Evolutionary conservation across 1,140 invertebrate species (phyloP).

Genomic region (Aphelinus certus): DNA sequence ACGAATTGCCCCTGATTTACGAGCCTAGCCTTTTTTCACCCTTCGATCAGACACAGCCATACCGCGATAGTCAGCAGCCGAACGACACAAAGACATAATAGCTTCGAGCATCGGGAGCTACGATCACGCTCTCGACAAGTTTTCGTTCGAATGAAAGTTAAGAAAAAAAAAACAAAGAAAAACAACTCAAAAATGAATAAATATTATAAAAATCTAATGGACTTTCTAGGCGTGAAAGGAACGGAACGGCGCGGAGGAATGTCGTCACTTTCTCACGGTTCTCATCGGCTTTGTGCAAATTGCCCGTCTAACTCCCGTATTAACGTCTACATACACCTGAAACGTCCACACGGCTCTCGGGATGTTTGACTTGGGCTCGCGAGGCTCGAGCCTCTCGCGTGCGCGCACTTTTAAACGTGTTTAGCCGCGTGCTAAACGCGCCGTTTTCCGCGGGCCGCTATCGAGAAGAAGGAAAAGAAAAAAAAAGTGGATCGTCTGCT

Average conservation of each 20-base stretch:
- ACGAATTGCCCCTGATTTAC: constrained; percentile 11
- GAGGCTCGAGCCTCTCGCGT: background rate
- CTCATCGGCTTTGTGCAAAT: constrained; percentile 87
- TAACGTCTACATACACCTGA: too few species aligned
- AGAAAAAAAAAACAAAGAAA: constrained; percentile 21
- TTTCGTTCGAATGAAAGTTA: too few species aligned
- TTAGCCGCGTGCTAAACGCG: constrained; percentile 1
- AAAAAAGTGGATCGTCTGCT: too few species aligned
- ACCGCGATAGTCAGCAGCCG: too few species aligned
- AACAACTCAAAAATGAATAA: too few species aligned
- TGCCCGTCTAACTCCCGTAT: constrained; percentile 68
- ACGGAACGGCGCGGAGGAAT: constrained; percentile 4
- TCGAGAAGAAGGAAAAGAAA: too few species aligned
- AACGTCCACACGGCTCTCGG: too few species aligned
- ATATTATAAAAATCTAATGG: background rate
- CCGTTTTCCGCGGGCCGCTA: too few species aligned
- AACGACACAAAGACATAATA: too few species aligned
- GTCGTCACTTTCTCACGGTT: constrained; percentile 48
- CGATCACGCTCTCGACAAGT: too few species aligned
- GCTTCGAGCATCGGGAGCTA: too few species aligned
- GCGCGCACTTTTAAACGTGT: constrained; percentile 26
- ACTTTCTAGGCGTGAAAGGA: constrained; percentile 17
- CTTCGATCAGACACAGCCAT: background rate
- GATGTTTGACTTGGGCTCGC: too few species aligned
- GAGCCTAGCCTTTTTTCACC: constrained; percentile 11